Evolutionary conservation across 2,113 vertebrate species (phyloP), one percentile per base, ranked within the genome.

Genomic region (Lampris megalopsis): DNA sequence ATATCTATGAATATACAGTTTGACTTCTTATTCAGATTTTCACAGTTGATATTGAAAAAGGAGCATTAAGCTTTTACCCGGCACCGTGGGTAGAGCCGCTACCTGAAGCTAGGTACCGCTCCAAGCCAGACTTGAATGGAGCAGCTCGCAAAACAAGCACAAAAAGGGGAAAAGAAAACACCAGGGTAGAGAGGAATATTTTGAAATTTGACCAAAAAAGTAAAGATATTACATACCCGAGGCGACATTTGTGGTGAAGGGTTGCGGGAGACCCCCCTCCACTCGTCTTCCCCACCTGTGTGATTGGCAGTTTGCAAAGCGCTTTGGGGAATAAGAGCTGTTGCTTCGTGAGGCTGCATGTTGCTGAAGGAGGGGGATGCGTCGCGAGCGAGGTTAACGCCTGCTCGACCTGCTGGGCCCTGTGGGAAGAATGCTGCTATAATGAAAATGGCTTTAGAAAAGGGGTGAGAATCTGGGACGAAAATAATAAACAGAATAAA

Each of bases 381-480:
- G 77, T 63, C 69, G 73, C 67, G 75, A 79, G 63, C 85, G 80
- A 68, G 80, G 85, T 86, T 86, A 89, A 83, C 82, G 85, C 90
- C 81, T 91, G 87, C 75, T 87, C 85, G 83, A 89, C 75, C 83
- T 73, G 77, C 71, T 81, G 81, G 71, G 76, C 52, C 88, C 77
- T 4, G n/a, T 74, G 84, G 85, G 89, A 91, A 24, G 58, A 69
- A 82, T 41, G 57, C 47, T 66, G 56, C 70, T 67, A 77, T 80
- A 77, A 38, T 9, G 38, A 13, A 81, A 73, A 79, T 80, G 50
- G 65, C 60, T 82, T 80, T 59, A 73, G 70, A 52, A 53, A 24
- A 3, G 38, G n/a, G 37, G 2, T 77, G 60, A 57, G 5, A 41
- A 41, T 54, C 10, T 13, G 11, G 13, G 52, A 58, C 9, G 53